These are phyloP conservation scores for Pomacea canaliculata DNA, from an alignment of 2,888 invertebrate genomes.

Conservation along the genomic window DNA sequence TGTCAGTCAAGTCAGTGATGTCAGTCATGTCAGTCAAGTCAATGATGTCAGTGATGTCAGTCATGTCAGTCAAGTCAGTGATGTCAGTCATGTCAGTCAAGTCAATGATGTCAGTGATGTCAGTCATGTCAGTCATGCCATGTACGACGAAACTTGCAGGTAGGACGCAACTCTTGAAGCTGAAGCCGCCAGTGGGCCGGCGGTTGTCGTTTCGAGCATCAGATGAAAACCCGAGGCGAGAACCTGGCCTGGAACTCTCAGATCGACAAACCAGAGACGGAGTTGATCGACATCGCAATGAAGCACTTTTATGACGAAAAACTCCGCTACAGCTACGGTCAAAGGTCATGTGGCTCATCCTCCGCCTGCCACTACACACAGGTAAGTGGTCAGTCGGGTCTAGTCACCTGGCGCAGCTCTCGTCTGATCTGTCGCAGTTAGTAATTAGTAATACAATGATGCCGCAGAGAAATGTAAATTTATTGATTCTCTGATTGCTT, in stretches of 20 bases:
- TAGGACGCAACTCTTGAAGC: conserved; percentile 27
- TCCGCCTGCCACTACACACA: conserved; percentile 37
- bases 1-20: no score
- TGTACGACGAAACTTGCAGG: neutral
- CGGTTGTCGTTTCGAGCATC: conserved; percentile 35
- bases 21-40: no score
- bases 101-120: no score
- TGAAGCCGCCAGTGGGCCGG: conserved; percentile 30
- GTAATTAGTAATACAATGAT: neutral
- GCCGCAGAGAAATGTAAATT: neutral
- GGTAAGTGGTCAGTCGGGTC: conserved; percentile 13
- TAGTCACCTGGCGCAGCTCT: neutral
- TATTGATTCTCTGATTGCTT: neutral
- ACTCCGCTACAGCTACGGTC: conserved; percentile 31
- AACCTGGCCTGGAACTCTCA: conserved; percentile 36
- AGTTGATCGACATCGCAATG: conserved; percentile 24
- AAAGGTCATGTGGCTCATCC: conserved; percentile 16
- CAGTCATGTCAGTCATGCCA: no score
- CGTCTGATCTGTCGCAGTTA: neutral
- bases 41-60: no score
- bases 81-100: no score
- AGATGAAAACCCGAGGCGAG: conserved; percentile 33
- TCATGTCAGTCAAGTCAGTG: no score
- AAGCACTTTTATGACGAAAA: conserved; percentile 35
- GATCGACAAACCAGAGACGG: neutral